Conservation (phyloP, 2,113 vertebrate species). For the Pseudorhombus dupliciocellatus region DNA sequence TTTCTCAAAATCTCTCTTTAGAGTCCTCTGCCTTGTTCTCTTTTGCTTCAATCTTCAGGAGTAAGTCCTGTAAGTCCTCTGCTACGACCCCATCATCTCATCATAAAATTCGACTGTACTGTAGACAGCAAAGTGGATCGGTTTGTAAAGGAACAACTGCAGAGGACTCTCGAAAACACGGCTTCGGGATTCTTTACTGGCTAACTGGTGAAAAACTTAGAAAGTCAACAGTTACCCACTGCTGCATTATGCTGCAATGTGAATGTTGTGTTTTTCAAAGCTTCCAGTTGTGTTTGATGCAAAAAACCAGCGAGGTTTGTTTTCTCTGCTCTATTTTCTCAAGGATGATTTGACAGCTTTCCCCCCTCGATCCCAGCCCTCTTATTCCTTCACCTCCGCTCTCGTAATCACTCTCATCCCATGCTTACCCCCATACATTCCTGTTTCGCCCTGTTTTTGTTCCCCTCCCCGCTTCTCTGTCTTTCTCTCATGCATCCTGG, state of each 20-base stretch:
- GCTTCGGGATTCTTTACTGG: not conserved
- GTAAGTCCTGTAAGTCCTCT: too few relatives aligned
- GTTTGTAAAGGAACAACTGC: not conserved
- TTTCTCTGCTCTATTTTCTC: conserved; percentile 76
- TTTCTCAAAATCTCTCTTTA: not conserved
- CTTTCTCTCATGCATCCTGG: conserved; percentile 36
- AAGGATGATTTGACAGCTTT: conserved; percentile 68
- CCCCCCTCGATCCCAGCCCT: conserved; percentile 48
- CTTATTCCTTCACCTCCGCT: conserved; percentile 64
- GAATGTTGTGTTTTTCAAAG: conserved; percentile 44
- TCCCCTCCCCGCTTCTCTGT: not conserved
- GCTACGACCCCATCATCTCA: too few relatives aligned
- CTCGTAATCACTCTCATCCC: conserved; percentile 64
- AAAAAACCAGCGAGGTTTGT: conserved; percentile 66
- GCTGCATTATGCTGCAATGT: conserved; percentile 16
- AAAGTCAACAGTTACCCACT: not conserved
- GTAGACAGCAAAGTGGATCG: not conserved
- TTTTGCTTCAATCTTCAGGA: too few relatives aligned
- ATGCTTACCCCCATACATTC: conserved; percentile 60
- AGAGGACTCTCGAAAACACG: not conserved
- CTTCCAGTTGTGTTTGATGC: conserved; percentile 55
- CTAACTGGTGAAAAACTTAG: too few relatives aligned
- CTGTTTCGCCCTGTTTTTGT: conserved; percentile 21
- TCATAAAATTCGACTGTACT: too few relatives aligned
- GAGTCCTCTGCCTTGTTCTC: not conserved